These are phyloP conservation scores for Danio aesculapii DNA, from an alignment of 2,797 vertebrate genomes.

Conservation along the genomic window DNA sequence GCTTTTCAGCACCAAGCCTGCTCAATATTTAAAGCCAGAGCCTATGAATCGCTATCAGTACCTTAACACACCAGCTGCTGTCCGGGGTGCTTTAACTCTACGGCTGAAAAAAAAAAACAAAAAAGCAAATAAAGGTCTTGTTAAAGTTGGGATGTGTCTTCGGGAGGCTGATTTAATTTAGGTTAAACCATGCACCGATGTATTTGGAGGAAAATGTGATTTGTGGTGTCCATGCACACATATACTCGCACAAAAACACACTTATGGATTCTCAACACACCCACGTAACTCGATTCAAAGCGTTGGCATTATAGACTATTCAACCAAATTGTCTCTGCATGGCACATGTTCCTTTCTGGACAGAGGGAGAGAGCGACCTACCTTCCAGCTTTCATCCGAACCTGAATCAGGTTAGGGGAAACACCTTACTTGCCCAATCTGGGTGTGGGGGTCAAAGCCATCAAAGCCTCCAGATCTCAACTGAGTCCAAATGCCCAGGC, in stretches of 20 bases:
- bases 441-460: constrained; percentile 53
- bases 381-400: constrained; percentile 2
- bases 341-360: constrained; percentile 12
- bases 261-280: background rate
- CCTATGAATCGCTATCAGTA: constrained; percentile 61
- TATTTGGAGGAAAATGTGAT: constrained; percentile 34
- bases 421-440: constrained; percentile 42
- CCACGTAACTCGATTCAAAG: constrained; percentile 24
- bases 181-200: constrained; percentile 10
- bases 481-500: constrained; percentile 43
- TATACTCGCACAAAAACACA: constrained; percentile 15
- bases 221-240: constrained; percentile 7
- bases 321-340: constrained; percentile 14
- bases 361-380: constrained; percentile 21
- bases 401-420: constrained; percentile 15
- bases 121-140: constrained; percentile 56
- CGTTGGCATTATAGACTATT: constrained; percentile 38
- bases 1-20: constrained; percentile 66
- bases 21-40: constrained; percentile 76
- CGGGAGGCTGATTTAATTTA: constrained; percentile 29
- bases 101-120: constrained; percentile 42
- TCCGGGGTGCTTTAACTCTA: constrained; percentile 59
- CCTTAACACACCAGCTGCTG: constrained; percentile 64
- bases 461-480: constrained; percentile 17
- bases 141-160: constrained; percentile 52